Evolutionary conservation across 2,797 vertebrate genomes (phyloP).

Genomic region (Thripadectes ignobilis): DNA sequence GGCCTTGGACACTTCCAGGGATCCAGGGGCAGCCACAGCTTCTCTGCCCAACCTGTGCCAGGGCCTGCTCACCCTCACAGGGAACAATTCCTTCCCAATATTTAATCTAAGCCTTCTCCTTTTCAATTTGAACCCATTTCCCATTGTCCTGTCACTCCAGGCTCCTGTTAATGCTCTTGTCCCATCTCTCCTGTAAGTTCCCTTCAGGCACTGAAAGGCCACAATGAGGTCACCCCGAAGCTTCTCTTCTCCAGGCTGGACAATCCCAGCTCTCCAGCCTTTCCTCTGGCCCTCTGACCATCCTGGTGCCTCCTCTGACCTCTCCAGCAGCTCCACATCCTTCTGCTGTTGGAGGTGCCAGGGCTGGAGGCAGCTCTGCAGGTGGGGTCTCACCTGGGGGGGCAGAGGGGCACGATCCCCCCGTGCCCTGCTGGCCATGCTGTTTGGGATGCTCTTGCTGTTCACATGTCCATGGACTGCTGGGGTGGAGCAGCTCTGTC

Average conservation of each 20-base stretch:
- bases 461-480: background rate
- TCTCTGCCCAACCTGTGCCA: too few relatives aligned
- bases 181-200: background rate
- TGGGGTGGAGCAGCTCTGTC: background rate
- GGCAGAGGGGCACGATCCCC: background rate
- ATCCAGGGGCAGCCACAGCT: too few relatives aligned
- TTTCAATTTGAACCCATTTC: background rate
- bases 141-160: background rate
- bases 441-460: background rate
- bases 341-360: background rate
- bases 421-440: background rate
- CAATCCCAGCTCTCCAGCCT: background rate
- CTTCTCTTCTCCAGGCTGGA: background rate
- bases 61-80: background rate
- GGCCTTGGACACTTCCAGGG: background rate
- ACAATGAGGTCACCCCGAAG: background rate
- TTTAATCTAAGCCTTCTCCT: background rate
- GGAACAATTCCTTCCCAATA: background rate
- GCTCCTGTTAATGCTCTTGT: background rate
- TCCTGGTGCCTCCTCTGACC: background rate
- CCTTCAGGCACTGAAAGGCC: background rate
- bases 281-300: background rate
- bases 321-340: background rate
- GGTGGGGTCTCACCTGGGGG: background rate
- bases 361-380: background rate